phyloP scores from a whole-genome alignment of 2,888 invertebrate genomes.

The Lasioglossum pauxillum region DNA sequence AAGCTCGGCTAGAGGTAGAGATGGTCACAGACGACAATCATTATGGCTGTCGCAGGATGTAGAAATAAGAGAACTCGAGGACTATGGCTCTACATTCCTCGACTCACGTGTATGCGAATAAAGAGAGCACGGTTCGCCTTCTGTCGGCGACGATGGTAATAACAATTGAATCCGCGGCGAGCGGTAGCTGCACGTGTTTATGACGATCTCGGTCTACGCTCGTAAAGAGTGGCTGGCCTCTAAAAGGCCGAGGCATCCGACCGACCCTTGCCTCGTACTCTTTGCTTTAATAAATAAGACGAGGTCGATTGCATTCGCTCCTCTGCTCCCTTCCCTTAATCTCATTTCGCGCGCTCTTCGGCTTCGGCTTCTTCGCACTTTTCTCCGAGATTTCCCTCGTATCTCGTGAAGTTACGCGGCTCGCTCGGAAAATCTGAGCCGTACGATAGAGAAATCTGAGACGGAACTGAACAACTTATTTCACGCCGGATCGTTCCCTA shows the following conservation, averaged over 20 bases:
- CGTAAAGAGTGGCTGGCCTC: slow-evolving; percentile 70
- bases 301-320: slow-evolving; percentile 56
- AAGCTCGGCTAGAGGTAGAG: not conserved
- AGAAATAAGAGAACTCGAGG: slow-evolving; percentile 1
- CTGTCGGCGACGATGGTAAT: slow-evolving; percentile 68
- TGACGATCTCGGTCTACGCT: slow-evolving; percentile 71
- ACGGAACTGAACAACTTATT: not conserved
- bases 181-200: slow-evolving; percentile 74
- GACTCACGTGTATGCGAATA: slow-evolving; percentile 41
- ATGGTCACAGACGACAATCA: not conserved
- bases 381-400: not conserved
- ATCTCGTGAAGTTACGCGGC: not conserved
- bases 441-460: not conserved
- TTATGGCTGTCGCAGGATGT: not conserved
- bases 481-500: not conserved
- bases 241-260: slow-evolving; percentile 59
- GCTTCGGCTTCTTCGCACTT: slow-evolving; percentile 2
- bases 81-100: slow-evolving; percentile 30
- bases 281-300: slow-evolving; percentile 72
- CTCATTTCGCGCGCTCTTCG: slow-evolving; percentile 38
- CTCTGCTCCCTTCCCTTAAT: slow-evolving; percentile 43
- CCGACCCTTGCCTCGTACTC: slow-evolving; percentile 53
- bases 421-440: not conserved
- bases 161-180: slow-evolving; percentile 73
- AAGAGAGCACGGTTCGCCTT: slow-evolving; percentile 48